Conservation (phyloP, 2,797 vertebrate genomes). For the Sorex maritimensis region DNA sequence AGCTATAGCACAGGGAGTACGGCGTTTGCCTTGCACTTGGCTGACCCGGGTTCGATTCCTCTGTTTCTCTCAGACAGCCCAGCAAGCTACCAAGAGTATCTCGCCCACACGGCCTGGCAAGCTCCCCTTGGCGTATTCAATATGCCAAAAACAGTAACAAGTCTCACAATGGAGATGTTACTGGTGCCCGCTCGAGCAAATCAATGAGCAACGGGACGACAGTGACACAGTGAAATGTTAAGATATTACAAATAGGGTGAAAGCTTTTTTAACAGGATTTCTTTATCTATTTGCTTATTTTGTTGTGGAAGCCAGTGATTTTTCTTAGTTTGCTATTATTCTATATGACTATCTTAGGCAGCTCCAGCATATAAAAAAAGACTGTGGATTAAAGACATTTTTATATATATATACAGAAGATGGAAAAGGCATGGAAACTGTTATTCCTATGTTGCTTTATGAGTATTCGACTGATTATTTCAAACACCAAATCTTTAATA, state of each 20-base stretch:
- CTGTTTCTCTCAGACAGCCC: too few relatives aligned
- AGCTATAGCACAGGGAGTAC: too few relatives aligned
- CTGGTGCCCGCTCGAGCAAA: too few relatives aligned
- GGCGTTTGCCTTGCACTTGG: too few relatives aligned
- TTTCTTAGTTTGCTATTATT: slow-evolving; percentile 51
- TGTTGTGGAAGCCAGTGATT: slow-evolving; percentile 37
- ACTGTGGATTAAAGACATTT: slow-evolving; percentile 52
- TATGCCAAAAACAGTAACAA: too few relatives aligned
- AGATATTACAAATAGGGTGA: slow-evolving; percentile 22
- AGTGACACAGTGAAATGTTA: too few relatives aligned
- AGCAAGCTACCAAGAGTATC: too few relatives aligned
- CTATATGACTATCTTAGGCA: slow-evolving; percentile 42
- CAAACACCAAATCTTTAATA: slow-evolving; percentile 39
- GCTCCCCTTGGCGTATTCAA: too few relatives aligned
- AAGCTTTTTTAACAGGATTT: slow-evolving; percentile 48
- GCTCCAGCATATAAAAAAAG: slow-evolving; percentile 48
- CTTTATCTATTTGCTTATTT: slow-evolving; percentile 20
- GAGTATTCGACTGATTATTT: slow-evolving; percentile 29
- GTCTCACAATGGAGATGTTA: too few relatives aligned
- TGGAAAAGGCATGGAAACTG: slow-evolving; percentile 42
- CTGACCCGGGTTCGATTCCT: too few relatives aligned
- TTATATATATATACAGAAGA: slow-evolving; percentile 62
- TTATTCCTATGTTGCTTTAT: slow-evolving; percentile 67
- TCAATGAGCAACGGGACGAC: too few relatives aligned
- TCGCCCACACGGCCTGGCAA: too few relatives aligned